Base-by-base conservation (phyloP, 2,113 vertebrate genomes). In the Paracanthobrama guichenoti region DNA sequence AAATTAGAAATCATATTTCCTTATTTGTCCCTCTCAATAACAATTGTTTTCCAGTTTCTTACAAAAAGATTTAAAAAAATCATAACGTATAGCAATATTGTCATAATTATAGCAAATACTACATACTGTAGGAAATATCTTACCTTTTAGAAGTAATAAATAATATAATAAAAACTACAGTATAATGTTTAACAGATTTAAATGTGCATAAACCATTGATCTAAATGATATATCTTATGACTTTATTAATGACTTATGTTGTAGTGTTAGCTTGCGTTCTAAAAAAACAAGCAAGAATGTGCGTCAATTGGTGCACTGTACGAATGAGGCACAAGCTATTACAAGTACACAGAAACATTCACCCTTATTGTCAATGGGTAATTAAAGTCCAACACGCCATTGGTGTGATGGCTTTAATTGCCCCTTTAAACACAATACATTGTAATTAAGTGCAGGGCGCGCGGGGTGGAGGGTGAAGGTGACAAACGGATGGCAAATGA, bases 401-500 rank as follows among this genome's bases (percentile, higher is more conserved):
- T 73, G 79, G 48, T 84, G 84, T 76, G 84, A 83, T 83, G 77
- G 71, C 77, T 88, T 88, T 84, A 86, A 88, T 86, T 88, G 84
- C 80, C 84, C 81, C 71, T 86, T 84, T 81, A 88, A 84, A 88
- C 81, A 84, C 77, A 86, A 74, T 81, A 84, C 75, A 72, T 66
- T 81, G 84, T 88, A 88, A 88, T 88, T 86, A 88, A 84, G 69
- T 69, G 2, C n/a, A n/a, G 59, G 39, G 50, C 39, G 78, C 79
- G 62, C 35, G 73, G 78, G 81, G 83, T 69, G 75, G 71, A 83
- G 74, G 85, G 78, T 85, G 89, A 88, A 93, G 82, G 12, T 80
- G 89, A 86, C 81, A 79, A 82, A 81, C 86, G 75, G 67, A 83
- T 79, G 81, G 88, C 83, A 90, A 91, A 81, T 88, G 90, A 93